Percentiles rank a stretch among this genome's conserved stretches.
These are phyloP conservation scores for Urocolius indicus DNA, from an alignment of 2,113 vertebrate genomes.

Conservation along the genomic window DNA sequence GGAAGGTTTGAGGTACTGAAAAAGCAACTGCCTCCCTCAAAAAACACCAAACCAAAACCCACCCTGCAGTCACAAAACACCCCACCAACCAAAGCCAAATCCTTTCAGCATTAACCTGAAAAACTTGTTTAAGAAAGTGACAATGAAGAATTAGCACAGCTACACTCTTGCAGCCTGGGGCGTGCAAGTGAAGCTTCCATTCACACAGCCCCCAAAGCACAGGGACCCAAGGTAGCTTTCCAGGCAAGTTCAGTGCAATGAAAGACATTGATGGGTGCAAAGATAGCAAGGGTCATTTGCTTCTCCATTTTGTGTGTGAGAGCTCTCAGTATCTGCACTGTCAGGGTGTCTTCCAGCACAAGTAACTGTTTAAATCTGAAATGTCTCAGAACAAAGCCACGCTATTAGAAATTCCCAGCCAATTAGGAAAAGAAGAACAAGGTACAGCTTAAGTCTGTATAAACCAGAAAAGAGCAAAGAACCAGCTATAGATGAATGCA, in stretches of 20 bases:
- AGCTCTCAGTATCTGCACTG: background rate
- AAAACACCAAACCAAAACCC: background rate
- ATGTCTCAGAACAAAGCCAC: background rate
- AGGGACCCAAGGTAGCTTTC: accelerated
- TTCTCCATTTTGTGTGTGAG: background rate
- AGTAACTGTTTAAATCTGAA: background rate
- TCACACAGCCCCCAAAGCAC: background rate
- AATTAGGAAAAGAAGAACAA: background rate
- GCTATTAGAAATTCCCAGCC: background rate
- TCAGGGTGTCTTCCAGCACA: conserved; percentile 7
- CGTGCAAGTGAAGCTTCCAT: background rate
- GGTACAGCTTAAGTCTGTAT: background rate
- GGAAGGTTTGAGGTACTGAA: background rate
- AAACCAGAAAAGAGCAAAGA: background rate
- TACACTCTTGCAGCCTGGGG: background rate
- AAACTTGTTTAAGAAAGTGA: background rate
- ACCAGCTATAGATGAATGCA: background rate
- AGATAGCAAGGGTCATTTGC: background rate
- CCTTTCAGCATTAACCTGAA: background rate
- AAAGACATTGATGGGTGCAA: background rate
- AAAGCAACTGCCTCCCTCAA: background rate
- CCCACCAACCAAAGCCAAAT: background rate
- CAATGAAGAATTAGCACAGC: background rate
- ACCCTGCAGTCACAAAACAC: background rate
- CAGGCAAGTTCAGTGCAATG: background rate